Base-by-base conservation (phyloP, 1,140 invertebrate species). In the Penaeus chinensis region DNA sequence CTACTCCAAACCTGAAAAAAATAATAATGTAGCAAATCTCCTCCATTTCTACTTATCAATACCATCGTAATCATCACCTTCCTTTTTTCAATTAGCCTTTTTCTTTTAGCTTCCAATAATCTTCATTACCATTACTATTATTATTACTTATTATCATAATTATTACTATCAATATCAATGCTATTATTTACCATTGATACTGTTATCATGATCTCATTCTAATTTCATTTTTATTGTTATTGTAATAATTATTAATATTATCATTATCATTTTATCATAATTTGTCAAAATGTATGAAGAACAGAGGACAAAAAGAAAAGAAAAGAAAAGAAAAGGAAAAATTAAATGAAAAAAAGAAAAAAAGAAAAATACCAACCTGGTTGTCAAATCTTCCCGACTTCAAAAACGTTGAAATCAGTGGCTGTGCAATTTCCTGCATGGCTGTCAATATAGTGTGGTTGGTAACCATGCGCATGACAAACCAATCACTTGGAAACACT, bases 401-500 rank as follows among this genome's bases (percentile, higher is more conserved):
- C 3, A 98, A 93, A 92, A 99, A 99, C 91, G 96, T 94, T 89
- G 96, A 95, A 3, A 96, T 95, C 20, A 99, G 92, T 5, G 97
- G 96, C 91, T 97, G 95, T 10, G 97, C 96, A 85, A 99, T 94
- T 91, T 98, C 96, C 92, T 97, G 95, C 66, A 99, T 92, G 0
- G 97, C 95, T 83, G 95, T 95, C 8, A 98, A 92, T 84, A 99
- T 95, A 11, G 98, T 95, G 93, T 96, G 95, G 92, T 98, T 98
- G 80, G 96, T 96, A 71, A 97, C 95, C 93, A 99, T 96, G 91
- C 96, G 95, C 92, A 99, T 96, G 19, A 98, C 95, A 79, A 98
- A 93, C 98, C 98, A 99, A 91, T 99, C 98, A 0, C 94, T 93
- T 7, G 97, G 96, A 91, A 98, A 99, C 0, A 99, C 83, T 24